Percentiles rank a stretch among this genome's conserved stretches.
These are phyloP conservation scores for Drosophila glabriapex DNA, from an alignment of 2,888 invertebrate genomes.

Conservation along the genomic window DNA sequence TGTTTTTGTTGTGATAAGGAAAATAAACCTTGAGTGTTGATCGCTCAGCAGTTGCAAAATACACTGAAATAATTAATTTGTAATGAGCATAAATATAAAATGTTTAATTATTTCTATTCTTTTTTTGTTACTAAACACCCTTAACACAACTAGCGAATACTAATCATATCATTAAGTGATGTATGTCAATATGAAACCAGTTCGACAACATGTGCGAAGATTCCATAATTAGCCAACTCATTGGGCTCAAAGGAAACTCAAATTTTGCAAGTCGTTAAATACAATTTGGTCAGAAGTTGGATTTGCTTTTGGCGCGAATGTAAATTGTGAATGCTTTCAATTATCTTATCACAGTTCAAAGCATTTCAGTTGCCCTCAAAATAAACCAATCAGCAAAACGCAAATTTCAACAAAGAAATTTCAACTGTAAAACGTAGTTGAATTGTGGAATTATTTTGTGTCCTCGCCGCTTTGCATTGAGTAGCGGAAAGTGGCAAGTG, in stretches of 20 bases:
- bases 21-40: not conserved
- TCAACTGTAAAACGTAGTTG: constrained; percentile 15
- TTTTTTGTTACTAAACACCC: not conserved
- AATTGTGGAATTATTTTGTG: constrained; percentile 18
- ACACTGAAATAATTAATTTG: not conserved
- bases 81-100: not conserved
- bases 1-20: not conserved
- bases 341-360: constrained; percentile 62
- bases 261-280: constrained; percentile 31
- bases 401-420: constrained; percentile 9
- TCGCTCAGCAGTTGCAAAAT: not conserved
- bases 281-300: constrained; percentile 21
- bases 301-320: not conserved
- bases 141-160: not conserved
- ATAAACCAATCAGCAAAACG: constrained; percentile 21
- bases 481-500: constrained; percentile 16
- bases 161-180: constrained; percentile 4
- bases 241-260: constrained; percentile 11
- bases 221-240: constrained; percentile 26
- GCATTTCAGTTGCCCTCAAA: constrained; percentile 23
- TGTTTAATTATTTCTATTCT: not conserved
- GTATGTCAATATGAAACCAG: constrained; percentile 24
- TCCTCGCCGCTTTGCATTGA: constrained; percentile 21
- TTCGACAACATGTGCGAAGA: constrained; percentile 12
- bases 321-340: constrained; percentile 18